Base-by-base conservation (phyloP, 2,797 vertebrate species). In the Prionace glauca region DNA sequence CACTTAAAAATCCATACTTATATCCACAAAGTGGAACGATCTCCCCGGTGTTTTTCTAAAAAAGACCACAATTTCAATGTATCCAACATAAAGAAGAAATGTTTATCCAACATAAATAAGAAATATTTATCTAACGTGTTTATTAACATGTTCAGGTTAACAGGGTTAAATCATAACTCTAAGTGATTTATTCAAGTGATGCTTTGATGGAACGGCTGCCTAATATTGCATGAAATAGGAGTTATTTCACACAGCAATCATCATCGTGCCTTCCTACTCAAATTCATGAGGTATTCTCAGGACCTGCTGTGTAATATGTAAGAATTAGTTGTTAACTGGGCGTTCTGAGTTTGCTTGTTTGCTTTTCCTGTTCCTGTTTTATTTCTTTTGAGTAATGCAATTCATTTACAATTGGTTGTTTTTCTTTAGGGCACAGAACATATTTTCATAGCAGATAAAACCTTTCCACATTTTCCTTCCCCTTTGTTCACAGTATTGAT, bases 391-490 rank as follows among this genome's bases (percentile, higher is more conserved):
- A 97, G 97, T 97, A 97, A 97, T 97, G 97, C 41, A 96, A 97
- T 97, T 97, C 96, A 96, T 97, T 97, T 97, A 97, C 96, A 97
- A 97, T 97, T 97, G 96, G 96, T 97, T 98, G 97, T 97, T 98
- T 97, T 97, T 94, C 92, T 94, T 95, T 96, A 96, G 96, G 96
- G 96, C 96, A 96, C 96, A 96, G 96, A 96, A 96, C 96, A 97
- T 97, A 97, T 98, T 98, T 97, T 98, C 97, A 97, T 97, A 97
- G 96, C 88, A 97, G 97, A 97, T 97, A 97, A 98, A 97, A 92
- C 96, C 97, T 97, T 97, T 97, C 97, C 97, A 97, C 97, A 96
- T 97, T 97, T 97, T 97, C 96, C 97, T 97, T 98, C 97, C 98
- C 96, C 94, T 98, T 97, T 96, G 96, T 96, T 97, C 96, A 96